A percentile compares a stretch with the other conserved stretches of the same genome.
phyloP scores from a whole-genome alignment of 2,797 vertebrate genomes.

The Otolemur crassicaudatus region DNA sequence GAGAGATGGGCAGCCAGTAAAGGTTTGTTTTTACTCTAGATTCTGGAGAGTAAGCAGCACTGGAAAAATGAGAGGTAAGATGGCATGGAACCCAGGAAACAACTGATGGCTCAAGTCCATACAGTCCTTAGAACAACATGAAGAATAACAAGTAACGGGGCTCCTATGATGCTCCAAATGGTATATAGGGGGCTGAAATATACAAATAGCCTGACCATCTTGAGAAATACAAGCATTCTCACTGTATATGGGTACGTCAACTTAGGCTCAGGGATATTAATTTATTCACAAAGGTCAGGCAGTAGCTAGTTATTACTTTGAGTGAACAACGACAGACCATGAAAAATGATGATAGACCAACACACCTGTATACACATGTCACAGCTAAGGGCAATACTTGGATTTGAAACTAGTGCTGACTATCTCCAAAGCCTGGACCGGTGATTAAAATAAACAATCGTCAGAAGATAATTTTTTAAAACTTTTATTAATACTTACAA shows the following conservation, averaged over 20 bases:
- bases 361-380: background rate
- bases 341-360: constrained; percentile 4
- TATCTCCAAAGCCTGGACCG: background rate
- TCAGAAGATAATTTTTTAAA: constrained; percentile 38
- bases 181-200: background rate
- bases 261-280: background rate
- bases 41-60: background rate
- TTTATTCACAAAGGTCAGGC: constrained; percentile 9
- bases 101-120: background rate
- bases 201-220: background rate
- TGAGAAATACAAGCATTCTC: background rate
- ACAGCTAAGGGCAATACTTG: background rate
- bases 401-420: background rate
- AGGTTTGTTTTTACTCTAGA: background rate
- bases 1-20: background rate
- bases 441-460: background rate
- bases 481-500: constrained; percentile 39
- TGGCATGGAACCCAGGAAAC: background rate
- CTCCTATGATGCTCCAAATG: background rate
- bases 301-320: background rate
- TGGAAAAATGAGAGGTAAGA: background rate
- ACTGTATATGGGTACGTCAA: background rate
- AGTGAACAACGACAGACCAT: background rate
- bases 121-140: background rate
- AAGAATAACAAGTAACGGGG: background rate